These are phyloP conservation scores for Brachionus plicatilis DNA, from an alignment of 1,140 invertebrate genomes.

Conservation along the genomic window DNA sequence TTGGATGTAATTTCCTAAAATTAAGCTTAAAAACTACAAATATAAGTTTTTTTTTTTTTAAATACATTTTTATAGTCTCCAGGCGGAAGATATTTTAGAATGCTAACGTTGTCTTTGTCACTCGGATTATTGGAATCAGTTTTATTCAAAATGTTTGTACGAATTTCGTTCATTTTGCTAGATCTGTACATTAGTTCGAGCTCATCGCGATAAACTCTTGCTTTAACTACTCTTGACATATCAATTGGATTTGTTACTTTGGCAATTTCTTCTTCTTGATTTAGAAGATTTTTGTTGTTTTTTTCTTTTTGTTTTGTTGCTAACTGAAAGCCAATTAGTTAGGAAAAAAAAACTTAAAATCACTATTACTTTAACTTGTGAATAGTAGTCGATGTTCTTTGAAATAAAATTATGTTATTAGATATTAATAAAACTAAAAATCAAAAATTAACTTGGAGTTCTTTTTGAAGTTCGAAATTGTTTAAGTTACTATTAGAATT, in stretches of 20 bases:
- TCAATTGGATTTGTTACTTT: not conserved
- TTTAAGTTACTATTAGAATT: not conserved
- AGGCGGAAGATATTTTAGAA: not conserved
- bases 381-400: not conserved
- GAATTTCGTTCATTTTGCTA: constrained; percentile 24
- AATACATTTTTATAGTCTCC: not conserved
- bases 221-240: not conserved
- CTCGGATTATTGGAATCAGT: not conserved
- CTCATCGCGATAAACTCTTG: not conserved
- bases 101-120: not conserved
- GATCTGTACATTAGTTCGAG: constrained; percentile 20
- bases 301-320: not conserved
- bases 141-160: not conserved
- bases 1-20: not conserved
- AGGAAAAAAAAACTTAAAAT: not conserved
- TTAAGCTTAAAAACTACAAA: too few species aligned
- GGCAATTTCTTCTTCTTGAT: constrained; percentile 1
- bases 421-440: not conserved
- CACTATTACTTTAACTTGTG: not conserved
- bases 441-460: constrained; percentile 8
- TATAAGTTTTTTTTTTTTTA: not conserved
- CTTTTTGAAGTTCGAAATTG: not conserved
- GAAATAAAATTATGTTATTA: not conserved
- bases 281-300: not conserved
- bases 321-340: not conserved